Evolutionary conservation across 2,888 invertebrate genomes (phyloP).

Genomic region (Cataglyphis livida): DNA sequence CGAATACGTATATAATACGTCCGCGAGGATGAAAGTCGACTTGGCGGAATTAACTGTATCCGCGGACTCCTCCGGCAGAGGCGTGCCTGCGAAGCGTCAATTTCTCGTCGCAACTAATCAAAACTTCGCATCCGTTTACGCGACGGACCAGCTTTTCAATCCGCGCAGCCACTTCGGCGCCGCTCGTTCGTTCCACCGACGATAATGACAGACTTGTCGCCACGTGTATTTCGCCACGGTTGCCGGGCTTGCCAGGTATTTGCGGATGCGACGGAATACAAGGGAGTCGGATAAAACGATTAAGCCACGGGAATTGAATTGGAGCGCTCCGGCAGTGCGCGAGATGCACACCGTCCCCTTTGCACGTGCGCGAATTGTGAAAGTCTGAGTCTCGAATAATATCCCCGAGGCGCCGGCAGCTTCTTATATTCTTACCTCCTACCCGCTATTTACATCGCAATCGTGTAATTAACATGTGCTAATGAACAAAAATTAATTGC

Average conservation of each 20-base stretch:
- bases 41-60: slow-evolving; percentile 75
- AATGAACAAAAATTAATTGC: neutral
- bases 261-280: slow-evolving; percentile 36
- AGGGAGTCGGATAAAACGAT: slow-evolving; percentile 48
- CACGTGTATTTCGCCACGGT: no score
- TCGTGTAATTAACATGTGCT: neutral
- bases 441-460: neutral
- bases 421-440: slow-evolving; percentile 9
- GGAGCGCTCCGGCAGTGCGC: slow-evolving; percentile 10
- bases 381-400: slow-evolving; percentile 32
- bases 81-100: slow-evolving; percentile 71
- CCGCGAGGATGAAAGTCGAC: slow-evolving; percentile 70
- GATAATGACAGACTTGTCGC: slow-evolving; percentile 19
- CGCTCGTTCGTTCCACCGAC: neutral
- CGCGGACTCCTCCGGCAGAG: slow-evolving; percentile 52
- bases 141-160: slow-evolving; percentile 60
- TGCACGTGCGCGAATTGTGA: slow-evolving; percentile 37
- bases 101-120: slow-evolving; percentile 78
- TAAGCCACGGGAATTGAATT: slow-evolving; percentile 44
- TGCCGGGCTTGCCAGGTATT: slow-evolving; percentile 31
- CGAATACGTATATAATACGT: slow-evolving; percentile 42
- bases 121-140: slow-evolving; percentile 76
- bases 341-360: slow-evolving; percentile 19
- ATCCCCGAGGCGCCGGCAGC: neutral
- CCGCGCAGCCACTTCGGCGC: slow-evolving; percentile 24